phyloP scores from a whole-genome alignment of 2,113 vertebrate genomes.

The Rhegmatorhina hoffmannsi region DNA sequence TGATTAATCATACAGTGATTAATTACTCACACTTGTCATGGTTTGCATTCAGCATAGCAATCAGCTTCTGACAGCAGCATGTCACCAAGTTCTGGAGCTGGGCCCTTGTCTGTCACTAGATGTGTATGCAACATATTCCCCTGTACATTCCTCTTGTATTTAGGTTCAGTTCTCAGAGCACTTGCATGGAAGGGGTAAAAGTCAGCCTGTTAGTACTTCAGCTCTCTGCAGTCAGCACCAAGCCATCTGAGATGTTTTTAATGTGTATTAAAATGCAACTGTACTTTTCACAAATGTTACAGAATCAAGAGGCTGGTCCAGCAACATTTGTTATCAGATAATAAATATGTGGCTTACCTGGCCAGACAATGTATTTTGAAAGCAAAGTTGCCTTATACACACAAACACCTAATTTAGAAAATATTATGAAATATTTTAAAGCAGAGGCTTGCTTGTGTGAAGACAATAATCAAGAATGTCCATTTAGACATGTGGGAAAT shows the following conservation, averaged over 20 bases:
- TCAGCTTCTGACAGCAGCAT: slow-evolving; percentile 9
- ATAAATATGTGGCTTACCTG: not conserved
- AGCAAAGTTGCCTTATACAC: not conserved
- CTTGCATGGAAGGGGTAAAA: not conserved
- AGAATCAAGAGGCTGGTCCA: not conserved
- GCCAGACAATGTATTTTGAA: not conserved
- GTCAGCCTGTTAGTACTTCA: not conserved
- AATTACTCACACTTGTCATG: slow-evolving; percentile 8
- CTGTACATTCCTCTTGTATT: not conserved
- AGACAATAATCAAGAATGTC: not conserved
- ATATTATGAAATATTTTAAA: not conserved
- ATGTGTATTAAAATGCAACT: not conserved
- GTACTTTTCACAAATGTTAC: not conserved
- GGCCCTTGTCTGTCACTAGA: not conserved
- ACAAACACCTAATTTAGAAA: not conserved
- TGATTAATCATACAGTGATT: slow-evolving; percentile 50
- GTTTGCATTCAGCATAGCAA: not conserved
- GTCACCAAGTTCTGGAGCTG: not conserved
- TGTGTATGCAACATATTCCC: not conserved
- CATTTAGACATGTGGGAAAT: not conserved
- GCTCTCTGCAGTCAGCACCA: not conserved
- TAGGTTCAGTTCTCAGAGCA: not conserved
- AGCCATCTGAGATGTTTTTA: not conserved
- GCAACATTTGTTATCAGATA: not conserved
- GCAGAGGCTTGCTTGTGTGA: not conserved